These are phyloP conservation scores for Hypercompe scribonia DNA, from an alignment of 2,888 invertebrate species.

Conservation along the genomic window DNA sequence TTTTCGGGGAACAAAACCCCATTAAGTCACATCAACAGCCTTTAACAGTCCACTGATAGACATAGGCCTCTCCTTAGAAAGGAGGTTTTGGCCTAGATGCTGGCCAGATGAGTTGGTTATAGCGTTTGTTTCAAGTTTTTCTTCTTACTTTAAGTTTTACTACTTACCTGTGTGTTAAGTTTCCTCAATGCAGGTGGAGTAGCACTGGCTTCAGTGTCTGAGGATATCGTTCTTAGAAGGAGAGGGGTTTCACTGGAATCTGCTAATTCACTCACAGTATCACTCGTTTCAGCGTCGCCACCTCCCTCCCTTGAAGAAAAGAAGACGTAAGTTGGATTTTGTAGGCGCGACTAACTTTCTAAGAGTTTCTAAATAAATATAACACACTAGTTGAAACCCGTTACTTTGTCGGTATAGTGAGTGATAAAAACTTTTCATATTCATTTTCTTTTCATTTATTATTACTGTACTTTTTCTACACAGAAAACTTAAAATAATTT, in stretches of 20 bases:
- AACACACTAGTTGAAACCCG: no score
- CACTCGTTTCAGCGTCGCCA: slow-evolving; percentile 73
- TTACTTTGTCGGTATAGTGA: background rate
- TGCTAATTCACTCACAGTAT: slow-evolving; percentile 72
- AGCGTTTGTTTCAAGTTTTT: no score
- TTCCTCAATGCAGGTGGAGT: slow-evolving; percentile 79
- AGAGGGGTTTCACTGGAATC: slow-evolving; percentile 84
- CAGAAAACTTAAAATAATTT: no score
- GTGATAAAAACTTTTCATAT: background rate
- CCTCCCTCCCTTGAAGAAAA: slow-evolving; percentile 67
- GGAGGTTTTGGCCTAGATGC: no score
- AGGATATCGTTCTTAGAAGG: slow-evolving; percentile 87
- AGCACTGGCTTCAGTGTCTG: slow-evolving; percentile 84
- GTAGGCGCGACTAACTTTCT: background rate
- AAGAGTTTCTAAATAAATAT: background rate
- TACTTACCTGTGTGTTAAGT: slow-evolving; percentile 76
- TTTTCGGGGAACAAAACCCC: no score
- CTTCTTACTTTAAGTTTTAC: no score
- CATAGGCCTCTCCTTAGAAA: no score
- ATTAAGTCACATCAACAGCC: no score
- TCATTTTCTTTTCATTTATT: no score
- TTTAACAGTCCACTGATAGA: no score
- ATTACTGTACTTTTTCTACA: no score
- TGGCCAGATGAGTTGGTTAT: no score
- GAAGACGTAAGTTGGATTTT: background rate